A percentile compares a stretch with the other conserved stretches of the same genome.
These are phyloP conservation scores for Lepidotrigona ventralis DNA, from an alignment of 1,140 invertebrate genomes.

Conservation along the genomic window DNA sequence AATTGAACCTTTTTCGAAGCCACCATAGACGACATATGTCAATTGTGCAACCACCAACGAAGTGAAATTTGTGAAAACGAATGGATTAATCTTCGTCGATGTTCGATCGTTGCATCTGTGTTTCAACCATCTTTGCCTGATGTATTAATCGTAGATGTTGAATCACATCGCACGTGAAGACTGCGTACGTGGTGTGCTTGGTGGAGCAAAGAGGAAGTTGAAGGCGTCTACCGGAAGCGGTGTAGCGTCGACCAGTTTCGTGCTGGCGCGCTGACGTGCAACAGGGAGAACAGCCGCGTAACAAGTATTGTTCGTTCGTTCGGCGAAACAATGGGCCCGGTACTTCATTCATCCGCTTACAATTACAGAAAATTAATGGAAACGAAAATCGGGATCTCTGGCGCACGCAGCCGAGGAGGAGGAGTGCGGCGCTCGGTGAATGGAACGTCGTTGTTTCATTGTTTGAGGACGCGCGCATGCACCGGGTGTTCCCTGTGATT, in stretches of 20 bases:
- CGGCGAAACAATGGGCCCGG: slow-evolving; percentile 50
- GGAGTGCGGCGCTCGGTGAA: slow-evolving; percentile 13
- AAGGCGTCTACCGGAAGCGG: slow-evolving; percentile 10
- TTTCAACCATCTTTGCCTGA: not conserved
- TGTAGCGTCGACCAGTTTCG: slow-evolving; percentile 2
- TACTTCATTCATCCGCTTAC: slow-evolving; percentile 56
- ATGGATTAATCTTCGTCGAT: no score
- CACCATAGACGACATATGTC: no score
- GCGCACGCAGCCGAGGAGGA: not conserved
- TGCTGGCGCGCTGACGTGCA: slow-evolving; percentile 42
- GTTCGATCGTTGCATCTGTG: no score
- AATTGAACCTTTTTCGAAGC: no score
- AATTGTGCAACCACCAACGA: no score
- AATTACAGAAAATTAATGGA: slow-evolving; percentile 63
- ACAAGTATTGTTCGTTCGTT: slow-evolving; percentile 60
- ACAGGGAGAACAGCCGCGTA: slow-evolving; percentile 39
- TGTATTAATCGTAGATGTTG: not conserved
- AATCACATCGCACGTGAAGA: slow-evolving; percentile 6
- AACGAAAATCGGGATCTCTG: slow-evolving; percentile 60
- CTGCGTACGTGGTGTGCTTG: no score
- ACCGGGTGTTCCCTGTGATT: slow-evolving; percentile 1
- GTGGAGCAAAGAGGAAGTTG: not conserved
- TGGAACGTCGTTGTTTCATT: slow-evolving; percentile 34
- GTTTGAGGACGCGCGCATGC: not conserved
- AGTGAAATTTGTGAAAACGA: no score